Conservation (phyloP, 92 coral and sea anemone genomes). For the Zoanthus sociatus region DNA sequence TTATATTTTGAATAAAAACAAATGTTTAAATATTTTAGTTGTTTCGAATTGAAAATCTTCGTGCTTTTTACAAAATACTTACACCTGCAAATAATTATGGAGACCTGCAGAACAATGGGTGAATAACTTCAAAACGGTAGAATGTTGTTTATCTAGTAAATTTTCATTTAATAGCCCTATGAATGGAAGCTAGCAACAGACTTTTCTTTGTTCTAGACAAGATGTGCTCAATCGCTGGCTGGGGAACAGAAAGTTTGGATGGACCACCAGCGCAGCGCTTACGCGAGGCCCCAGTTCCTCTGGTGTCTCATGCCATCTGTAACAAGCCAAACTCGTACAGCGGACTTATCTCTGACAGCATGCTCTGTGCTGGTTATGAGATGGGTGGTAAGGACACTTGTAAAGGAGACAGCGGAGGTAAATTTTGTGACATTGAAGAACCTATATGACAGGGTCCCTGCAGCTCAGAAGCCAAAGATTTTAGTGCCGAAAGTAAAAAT, state of each 20-base stretch:
- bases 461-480: no score
- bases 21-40: no score
- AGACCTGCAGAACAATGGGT: no score
- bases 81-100: no score
- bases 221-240: slow-evolving; percentile 94
- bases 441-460: no score
- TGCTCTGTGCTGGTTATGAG: slow-evolving; percentile 95
- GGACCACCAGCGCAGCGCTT: slow-evolving; percentile 77
- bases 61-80: no score
- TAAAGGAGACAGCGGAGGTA: slow-evolving; percentile 98
- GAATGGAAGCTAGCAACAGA: background rate
- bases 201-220: slow-evolving; percentile 61
- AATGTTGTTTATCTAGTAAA: background rate
- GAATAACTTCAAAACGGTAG: background rate
- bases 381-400: slow-evolving; percentile 97
- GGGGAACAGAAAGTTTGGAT: slow-evolving; percentile 87
- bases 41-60: no score
- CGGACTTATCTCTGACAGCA: slow-evolving; percentile 77
- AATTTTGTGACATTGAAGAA: background rate
- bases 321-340: slow-evolving; percentile 85
- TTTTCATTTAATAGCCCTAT: background rate
- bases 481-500: no score
- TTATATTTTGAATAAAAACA: no score
- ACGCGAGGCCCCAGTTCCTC: slow-evolving; percentile 85
- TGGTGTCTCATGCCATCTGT: slow-evolving; percentile 82